Conservation (phyloP, 2,113 vertebrate species). For the Saccopteryx leptura region DNA sequence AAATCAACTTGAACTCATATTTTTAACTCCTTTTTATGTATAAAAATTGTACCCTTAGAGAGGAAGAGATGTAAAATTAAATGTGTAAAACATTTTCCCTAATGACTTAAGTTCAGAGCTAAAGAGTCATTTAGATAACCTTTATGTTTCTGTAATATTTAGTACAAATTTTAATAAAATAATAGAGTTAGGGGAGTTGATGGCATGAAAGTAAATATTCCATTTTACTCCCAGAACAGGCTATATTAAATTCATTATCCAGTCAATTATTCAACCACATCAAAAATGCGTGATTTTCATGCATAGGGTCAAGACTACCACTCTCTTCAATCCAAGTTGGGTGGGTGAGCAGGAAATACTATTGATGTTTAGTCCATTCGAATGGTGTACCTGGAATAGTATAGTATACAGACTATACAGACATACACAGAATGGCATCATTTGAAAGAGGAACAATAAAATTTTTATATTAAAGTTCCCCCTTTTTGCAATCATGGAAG, state of each 20-base stretch:
- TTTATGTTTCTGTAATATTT: slow-evolving; percentile 46
- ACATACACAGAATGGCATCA: background rate
- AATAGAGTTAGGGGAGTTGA: background rate
- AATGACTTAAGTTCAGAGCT: background rate
- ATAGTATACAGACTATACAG: background rate
- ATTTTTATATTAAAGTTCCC: background rate
- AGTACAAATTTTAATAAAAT: slow-evolving; percentile 20
- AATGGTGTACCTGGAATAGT: background rate
- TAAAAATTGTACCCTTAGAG: background rate
- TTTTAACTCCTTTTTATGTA: slow-evolving; percentile 6
- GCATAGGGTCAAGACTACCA: background rate
- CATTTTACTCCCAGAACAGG: background rate
- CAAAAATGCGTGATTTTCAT: slow-evolving; percentile 7
- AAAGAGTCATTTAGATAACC: background rate
- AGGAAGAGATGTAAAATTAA: slow-evolving; percentile 49
- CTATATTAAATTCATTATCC: background rate
- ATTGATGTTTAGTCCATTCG: background rate
- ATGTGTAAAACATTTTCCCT: background rate
- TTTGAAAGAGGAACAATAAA: slow-evolving; percentile 51
- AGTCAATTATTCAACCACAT: background rate
- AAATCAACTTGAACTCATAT: background rate
- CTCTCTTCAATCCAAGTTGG: background rate
- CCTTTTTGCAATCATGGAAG: background rate
- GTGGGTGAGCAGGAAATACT: no score
- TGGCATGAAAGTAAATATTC: background rate